Conservation (phyloP, 2,113 vertebrate species). For the Canis aureus region DNA sequence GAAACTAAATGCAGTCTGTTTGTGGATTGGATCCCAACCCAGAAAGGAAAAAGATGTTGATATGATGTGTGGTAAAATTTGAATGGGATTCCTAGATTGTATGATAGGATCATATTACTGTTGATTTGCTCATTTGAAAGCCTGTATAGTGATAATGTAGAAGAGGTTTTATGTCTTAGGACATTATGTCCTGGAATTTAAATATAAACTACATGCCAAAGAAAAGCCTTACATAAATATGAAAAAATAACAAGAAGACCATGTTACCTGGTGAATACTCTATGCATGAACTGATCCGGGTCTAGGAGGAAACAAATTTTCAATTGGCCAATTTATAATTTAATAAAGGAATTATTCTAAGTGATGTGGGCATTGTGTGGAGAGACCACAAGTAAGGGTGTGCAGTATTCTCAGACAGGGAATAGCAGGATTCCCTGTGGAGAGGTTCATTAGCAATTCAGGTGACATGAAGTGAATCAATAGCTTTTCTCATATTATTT, state of each 20-base stretch:
- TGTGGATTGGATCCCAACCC: neutral
- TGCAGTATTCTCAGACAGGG: neutral
- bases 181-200: neutral
- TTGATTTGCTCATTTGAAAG: conserved; percentile 5
- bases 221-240: neutral
- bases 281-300: neutral
- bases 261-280: neutral
- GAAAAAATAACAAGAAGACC: neutral
- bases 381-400: neutral
- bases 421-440: neutral
- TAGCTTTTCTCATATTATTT: neutral
- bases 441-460: neutral
- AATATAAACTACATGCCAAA: neutral
- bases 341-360: neutral
- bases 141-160: neutral
- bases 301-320: neutral
- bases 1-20: neutral
- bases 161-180: neutral
- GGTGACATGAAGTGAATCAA: neutral
- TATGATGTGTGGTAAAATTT: neutral
- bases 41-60: neutral
- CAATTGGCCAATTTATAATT: neutral
- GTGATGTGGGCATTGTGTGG: neutral
- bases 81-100: neutral
- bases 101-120: neutral